Base-by-base conservation (phyloP, 2,113 vertebrate genomes). In the Epinephelus moara region DNA sequence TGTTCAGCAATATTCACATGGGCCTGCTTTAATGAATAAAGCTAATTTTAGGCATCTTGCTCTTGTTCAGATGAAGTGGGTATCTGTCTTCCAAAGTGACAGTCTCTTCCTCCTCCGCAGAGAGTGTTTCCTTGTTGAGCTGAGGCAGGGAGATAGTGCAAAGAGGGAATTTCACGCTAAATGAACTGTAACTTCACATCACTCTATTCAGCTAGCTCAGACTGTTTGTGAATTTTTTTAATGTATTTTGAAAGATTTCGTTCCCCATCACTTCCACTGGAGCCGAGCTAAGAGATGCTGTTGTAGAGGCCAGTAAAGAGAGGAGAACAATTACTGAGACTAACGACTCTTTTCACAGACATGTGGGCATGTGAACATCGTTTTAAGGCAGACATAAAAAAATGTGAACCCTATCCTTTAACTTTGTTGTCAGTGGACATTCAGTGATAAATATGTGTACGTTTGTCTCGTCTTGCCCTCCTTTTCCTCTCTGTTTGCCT, bases 401-500 rank as follows among this genome's bases (percentile, higher is more conserved):
- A n/a, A 53, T 27, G 4, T 50, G 21, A 59, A 25, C 3, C 33
- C 0, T 3, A 12, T 61, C 15, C 17, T 67, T 59, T n/a, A 27
- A 60, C 30, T 55, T 2, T 56, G 67, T 11, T 67, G 21, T 68
- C 17, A 50, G 40, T 21, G 11, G 56, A 71, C 49, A 5, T 15
- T 60, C 2, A 49, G 19, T 57, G 45, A 61, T 78, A 11, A 37
- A 62, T 55, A 55, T 74, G 56, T 64, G 13, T 63, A 4, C 59
- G 25, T 80, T 86, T 68, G 37, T 56, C 47, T 78, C 9, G 0
- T 63, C 66, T 63, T 49, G 14, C 55, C 73, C 33, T 74, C 49
- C 37, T 62, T 60, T 60, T 40, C 25, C 40, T 75, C 64, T 75
- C 52, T 49, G 53, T 72, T 64, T 88, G 63, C 70, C 53, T 70